Percentiles rank a stretch among this genome's conserved stretches.
phyloP scores from a whole-genome alignment of 2,888 invertebrate species.

The Diaprepes abbreviatus region DNA sequence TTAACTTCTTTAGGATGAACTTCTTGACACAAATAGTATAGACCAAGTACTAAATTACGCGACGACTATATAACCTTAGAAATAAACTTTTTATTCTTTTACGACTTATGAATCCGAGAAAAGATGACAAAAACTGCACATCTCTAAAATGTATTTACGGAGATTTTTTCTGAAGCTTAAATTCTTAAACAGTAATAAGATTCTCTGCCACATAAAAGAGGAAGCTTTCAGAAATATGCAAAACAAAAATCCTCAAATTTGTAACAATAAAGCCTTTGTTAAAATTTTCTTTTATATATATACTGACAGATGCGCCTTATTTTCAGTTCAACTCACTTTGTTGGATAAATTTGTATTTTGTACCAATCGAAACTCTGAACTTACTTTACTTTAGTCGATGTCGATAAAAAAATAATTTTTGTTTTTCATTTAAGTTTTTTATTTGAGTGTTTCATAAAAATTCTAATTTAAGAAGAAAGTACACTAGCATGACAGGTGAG shows the following conservation, averaged over 20 bases:
- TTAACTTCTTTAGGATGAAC: too few relatives aligned
- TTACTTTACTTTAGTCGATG: slow-evolving; percentile 1
- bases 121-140: neutral
- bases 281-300: slow-evolving; percentile 22
- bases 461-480: too few relatives aligned
- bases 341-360: slow-evolving; percentile 10
- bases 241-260: slow-evolving; percentile 29
- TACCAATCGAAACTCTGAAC: neutral
- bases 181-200: slow-evolving; percentile 32
- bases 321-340: slow-evolving; percentile 19
- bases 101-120: neutral
- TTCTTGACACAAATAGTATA: too few relatives aligned
- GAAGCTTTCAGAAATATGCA: slow-evolving; percentile 25
- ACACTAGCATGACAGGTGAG: too few relatives aligned
- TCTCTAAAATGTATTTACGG: slow-evolving; percentile 2
- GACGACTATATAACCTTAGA: too few relatives aligned
- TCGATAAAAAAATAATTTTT: too few relatives aligned
- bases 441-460: too few relatives aligned
- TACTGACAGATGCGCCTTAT: slow-evolving; percentile 19
- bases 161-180: slow-evolving; percentile 24
- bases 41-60: too few relatives aligned
- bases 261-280: slow-evolving; percentile 33
- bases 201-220: slow-evolving; percentile 30
- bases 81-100: neutral
- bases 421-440: too few relatives aligned